phyloP scores from a whole-genome alignment of 2,113 vertebrate species.

The Apodemus speciosus region DNA sequence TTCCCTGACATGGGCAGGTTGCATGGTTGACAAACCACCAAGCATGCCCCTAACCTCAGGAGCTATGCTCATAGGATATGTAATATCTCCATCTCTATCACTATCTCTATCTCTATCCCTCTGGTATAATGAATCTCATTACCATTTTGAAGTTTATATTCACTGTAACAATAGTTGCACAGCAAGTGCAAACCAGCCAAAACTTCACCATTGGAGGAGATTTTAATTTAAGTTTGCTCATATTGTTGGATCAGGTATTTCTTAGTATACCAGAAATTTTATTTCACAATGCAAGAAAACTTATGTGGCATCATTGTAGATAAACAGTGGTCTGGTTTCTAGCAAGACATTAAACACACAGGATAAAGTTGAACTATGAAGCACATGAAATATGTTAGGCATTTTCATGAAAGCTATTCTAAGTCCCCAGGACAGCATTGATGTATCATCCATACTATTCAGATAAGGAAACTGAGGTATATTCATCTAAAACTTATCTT shows the following conservation, averaged over 20 bases:
- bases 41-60: neutral
- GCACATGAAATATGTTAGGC: neutral
- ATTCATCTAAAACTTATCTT: neutral
- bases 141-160: neutral
- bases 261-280: neutral
- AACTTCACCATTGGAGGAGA: neutral
- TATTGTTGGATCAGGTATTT: neutral
- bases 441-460: neutral
- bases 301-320: neutral
- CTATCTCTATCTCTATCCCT: too few relatives aligned
- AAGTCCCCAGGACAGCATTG: neutral
- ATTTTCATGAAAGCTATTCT: neutral
- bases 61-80: neutral
- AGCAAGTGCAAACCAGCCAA: neutral
- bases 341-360: neutral
- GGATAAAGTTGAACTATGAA: neutral
- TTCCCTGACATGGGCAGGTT: neutral
- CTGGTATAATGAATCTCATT: neutral
- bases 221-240: neutral
- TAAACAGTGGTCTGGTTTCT: neutral
- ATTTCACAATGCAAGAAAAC: neutral
- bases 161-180: neutral
- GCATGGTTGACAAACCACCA: neutral
- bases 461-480: neutral
- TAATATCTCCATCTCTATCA: too few relatives aligned